Evolutionary conservation across 2,797 vertebrate genomes (phyloP), one percentile per base, ranked within the genome.

Genomic region (Okamejei kenojei): DNA sequence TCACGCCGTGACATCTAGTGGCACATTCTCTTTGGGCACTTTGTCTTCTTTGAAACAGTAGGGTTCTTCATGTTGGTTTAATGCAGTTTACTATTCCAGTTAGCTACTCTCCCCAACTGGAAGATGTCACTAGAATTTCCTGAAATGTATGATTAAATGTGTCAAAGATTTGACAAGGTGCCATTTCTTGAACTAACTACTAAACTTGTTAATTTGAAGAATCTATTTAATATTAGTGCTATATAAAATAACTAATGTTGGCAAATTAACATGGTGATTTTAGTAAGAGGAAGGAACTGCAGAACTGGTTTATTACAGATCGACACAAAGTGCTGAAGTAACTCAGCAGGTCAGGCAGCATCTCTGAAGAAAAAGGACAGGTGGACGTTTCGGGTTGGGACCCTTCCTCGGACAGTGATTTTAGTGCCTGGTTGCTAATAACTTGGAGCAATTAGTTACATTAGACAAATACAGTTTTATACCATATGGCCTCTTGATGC

Each of bases 11-110:
- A 92, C 90, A 92, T 92, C 71, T n/a, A 92, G 38, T 92, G 90
- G 90, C n/a, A 92, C 90, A 76, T 54, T 92, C 71, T 76, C 90
- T 91, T 73, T 92, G 90, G 90, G 23, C 21, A 73, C 90, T 92
- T 91, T 91, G 88, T 91, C 38, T 91, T 58, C 71, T 76, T 76
- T 74, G 29, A 73, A 90, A 91, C 88, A 91, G 35, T 91, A 74
- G 71, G 1, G 38, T 26, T 13, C 84, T 88, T 65, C 61, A 32
- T 63, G 10, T 19, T 68, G 26, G 7, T 4, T 32, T 73, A 35
- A 15, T 29, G 90, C 21, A 91, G 23, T 32, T 54, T 23, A 10
- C 38, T 4, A 54, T 82, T 82, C 35, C 29, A 77, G 10, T n/a
- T 86, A 63, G 63, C 61, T 9, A 32, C 13, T 68, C 15, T 68